Conservation (phyloP, 2,113 vertebrate species). For the Tachuris rubrigastra region DNA sequence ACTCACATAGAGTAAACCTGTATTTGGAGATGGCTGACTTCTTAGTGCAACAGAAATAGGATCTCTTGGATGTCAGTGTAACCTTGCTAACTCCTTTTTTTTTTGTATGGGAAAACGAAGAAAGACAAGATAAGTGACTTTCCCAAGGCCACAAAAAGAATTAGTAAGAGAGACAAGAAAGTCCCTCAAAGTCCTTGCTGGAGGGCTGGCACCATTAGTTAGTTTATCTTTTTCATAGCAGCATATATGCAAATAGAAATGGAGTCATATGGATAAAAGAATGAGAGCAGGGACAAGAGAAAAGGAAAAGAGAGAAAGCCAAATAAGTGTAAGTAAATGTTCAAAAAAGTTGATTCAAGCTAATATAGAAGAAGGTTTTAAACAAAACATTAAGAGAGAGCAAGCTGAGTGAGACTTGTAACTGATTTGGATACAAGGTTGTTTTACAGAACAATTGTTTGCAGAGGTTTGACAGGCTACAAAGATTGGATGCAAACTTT, state of each 20-base stretch:
- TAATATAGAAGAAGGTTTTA: background rate
- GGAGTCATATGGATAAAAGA: background rate
- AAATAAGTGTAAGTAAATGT: background rate
- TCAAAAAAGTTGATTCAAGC: background rate
- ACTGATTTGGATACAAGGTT: background rate
- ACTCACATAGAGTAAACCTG: background rate
- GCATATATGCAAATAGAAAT: conserved; percentile 46
- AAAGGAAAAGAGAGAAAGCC: conserved; percentile 7
- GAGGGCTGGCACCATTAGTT: conserved; percentile 12
- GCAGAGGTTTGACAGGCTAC: background rate
- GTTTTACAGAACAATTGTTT: background rate
- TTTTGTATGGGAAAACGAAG: background rate
- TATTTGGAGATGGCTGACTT: background rate
- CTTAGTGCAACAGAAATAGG: background rate
- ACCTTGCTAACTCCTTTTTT: conserved; percentile 7
- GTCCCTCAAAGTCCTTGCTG: conserved; percentile 39
- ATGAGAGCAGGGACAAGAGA: background rate
- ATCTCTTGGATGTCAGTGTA: background rate
- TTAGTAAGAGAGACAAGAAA: conserved; percentile 44
- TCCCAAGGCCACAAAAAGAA: conserved; percentile 48
- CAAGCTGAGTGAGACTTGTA: background rate
- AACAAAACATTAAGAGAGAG: background rate
- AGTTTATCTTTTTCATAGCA: conserved; percentile 41
- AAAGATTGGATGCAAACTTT: background rate
- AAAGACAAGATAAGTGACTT: conserved; percentile 57